Evolutionary conservation across 2,888 invertebrate genomes (phyloP).

Genomic region (Phaedon cochleariae): DNA sequence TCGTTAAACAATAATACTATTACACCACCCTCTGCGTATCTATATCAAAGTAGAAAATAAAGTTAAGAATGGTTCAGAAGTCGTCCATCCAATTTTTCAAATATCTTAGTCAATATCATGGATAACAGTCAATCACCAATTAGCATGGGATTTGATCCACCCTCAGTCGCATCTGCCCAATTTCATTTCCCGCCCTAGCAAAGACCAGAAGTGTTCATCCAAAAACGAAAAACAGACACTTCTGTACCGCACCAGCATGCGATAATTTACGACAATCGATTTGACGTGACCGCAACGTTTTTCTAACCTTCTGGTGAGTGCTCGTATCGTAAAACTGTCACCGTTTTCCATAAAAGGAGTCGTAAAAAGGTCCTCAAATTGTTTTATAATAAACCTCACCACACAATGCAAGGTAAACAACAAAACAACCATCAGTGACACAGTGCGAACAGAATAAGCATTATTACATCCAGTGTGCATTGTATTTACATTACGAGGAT

Average conservation of each 20-base stretch:
- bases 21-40: too few relatives aligned
- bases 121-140: too few relatives aligned
- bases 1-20: too few relatives aligned
- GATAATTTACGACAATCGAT: neutral
- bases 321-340: slow-evolving; percentile 15
- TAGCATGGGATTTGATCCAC: too few relatives aligned
- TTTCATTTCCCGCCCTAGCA: too few relatives aligned
- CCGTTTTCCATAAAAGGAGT: slow-evolving; percentile 11
- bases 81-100: too few relatives aligned
- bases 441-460: neutral
- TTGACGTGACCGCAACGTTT: neutral
- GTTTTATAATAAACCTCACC: slow-evolving; percentile 8
- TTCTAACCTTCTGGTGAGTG: slow-evolving; percentile 7
- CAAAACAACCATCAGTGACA: too few relatives aligned
- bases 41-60: too few relatives aligned
- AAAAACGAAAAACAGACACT: neutral
- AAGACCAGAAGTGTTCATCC: neutral
- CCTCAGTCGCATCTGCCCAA: too few relatives aligned
- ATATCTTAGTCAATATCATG: too few relatives aligned
- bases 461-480: neutral
- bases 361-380: slow-evolving; percentile 9
- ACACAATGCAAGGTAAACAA: slow-evolving; percentile 19
- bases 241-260: neutral
- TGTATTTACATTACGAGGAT: neutral
- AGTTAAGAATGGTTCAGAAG: too few relatives aligned